Conservation (phyloP, 2,113 vertebrate species). For the Sula dactylatra region DNA sequence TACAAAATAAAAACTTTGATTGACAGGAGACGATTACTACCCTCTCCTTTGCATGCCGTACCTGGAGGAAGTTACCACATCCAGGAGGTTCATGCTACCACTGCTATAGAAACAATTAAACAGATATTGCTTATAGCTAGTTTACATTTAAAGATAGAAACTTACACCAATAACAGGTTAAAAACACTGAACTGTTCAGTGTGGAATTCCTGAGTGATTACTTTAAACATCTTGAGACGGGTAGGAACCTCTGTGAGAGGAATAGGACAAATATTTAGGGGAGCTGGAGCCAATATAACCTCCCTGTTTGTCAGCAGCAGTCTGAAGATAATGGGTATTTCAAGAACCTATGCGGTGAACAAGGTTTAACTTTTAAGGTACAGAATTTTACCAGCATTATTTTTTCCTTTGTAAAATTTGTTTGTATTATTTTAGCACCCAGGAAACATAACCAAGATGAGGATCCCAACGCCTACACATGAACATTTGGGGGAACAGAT, state of each 20-base stretch:
- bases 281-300: background rate
- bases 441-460: background rate
- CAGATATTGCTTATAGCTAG: background rate
- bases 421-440: slow-evolving; percentile 24
- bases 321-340: background rate
- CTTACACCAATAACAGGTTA: background rate
- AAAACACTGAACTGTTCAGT: background rate
- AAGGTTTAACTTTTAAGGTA: background rate
- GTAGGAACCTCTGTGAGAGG: background rate
- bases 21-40: background rate
- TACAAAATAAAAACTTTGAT: background rate
- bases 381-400: background rate
- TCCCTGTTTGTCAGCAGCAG: background rate
- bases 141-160: background rate
- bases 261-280: background rate
- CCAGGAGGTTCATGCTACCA: background rate
- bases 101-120: background rate
- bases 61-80: background rate
- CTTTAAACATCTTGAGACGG: background rate
- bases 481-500: slow-evolving; percentile 55
- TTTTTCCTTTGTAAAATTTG: background rate
- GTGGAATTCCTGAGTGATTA: background rate
- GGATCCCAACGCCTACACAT: background rate
- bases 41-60: background rate
- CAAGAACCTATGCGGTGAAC: background rate